Percentiles rank a stretch among this genome's conserved stretches.
Conservation (phyloP, 2,113 vertebrate genomes). For the Gnathonemus longibarbis region DNA sequence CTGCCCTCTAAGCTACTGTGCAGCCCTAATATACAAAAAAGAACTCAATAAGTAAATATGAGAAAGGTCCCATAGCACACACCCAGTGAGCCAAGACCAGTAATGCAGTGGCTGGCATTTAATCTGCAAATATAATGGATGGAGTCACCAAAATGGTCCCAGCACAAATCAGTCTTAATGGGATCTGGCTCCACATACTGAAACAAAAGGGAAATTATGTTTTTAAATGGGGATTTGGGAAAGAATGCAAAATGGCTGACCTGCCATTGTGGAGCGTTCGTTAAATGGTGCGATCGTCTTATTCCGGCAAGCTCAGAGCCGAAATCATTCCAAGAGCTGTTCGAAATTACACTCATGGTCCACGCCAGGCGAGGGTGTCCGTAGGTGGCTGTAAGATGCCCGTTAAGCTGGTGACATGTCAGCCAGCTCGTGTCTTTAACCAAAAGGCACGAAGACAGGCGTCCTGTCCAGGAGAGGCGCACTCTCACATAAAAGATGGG, state of each 20-base stretch:
- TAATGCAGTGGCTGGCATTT: background rate
- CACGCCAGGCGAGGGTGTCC: background rate
- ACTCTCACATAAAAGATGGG: background rate
- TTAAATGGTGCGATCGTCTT: background rate
- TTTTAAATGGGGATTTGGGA: background rate
- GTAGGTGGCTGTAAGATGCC: background rate
- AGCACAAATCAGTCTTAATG: background rate
- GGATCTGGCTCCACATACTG: background rate
- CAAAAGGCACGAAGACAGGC: background rate
- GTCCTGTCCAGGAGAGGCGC: background rate
- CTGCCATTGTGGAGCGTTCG: background rate
- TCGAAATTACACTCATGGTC: background rate
- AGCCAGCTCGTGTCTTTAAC: background rate
- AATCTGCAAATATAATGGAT: background rate
- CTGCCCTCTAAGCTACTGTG: background rate
- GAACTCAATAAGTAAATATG: background rate
- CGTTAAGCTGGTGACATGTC: background rate
- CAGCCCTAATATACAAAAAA: background rate
- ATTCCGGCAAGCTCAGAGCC: background rate
- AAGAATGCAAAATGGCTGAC: background rate
- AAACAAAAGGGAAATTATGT: background rate
- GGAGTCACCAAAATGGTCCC: background rate
- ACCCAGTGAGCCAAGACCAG: background rate
- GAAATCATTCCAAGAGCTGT: background rate
- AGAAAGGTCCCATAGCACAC: background rate